A percentile compares a stretch with the other conserved stretches of the same genome.
Conservation (phyloP, 1,140 invertebrate genomes). For the Oedothorax gibbosus region DNA sequence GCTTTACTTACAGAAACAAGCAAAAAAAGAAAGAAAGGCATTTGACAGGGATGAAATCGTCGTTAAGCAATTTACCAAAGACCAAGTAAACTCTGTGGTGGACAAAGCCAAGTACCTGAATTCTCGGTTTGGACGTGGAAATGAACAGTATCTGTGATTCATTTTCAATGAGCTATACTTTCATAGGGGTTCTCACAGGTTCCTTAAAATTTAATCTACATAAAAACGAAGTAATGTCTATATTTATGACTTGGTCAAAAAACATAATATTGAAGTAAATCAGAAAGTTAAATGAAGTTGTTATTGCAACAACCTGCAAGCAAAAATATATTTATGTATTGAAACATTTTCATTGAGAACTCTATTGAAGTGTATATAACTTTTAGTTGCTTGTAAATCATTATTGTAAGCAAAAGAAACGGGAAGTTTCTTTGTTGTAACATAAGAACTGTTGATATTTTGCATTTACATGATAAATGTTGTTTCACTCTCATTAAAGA, state of each 20-base stretch:
- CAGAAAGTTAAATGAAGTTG: too few species aligned
- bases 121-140: slow-evolving; percentile 32
- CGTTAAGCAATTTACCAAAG: slow-evolving; percentile 23
- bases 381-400: background rate
- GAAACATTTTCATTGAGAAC: background rate
- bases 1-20: background rate
- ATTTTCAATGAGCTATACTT: background rate
- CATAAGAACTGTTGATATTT: background rate
- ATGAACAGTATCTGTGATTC: slow-evolving; percentile 37
- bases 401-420: background rate
- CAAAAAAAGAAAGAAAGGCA: slow-evolving; percentile 39
- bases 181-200: too few species aligned
- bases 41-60: slow-evolving; percentile 55
- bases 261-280: too few species aligned
- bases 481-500: too few species aligned
- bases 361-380: background rate
- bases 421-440: background rate
- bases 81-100: slow-evolving; percentile 53
- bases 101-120: slow-evolving; percentile 53
- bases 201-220: too few species aligned
- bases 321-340: background rate
- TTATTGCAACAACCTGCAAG: too few species aligned
- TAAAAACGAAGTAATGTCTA: too few species aligned
- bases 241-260: too few species aligned
- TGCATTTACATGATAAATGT: too few species aligned